phyloP scores from a whole-genome alignment of 2,113 vertebrate genomes.

The Dendropsophus ebraccatus region DNA sequence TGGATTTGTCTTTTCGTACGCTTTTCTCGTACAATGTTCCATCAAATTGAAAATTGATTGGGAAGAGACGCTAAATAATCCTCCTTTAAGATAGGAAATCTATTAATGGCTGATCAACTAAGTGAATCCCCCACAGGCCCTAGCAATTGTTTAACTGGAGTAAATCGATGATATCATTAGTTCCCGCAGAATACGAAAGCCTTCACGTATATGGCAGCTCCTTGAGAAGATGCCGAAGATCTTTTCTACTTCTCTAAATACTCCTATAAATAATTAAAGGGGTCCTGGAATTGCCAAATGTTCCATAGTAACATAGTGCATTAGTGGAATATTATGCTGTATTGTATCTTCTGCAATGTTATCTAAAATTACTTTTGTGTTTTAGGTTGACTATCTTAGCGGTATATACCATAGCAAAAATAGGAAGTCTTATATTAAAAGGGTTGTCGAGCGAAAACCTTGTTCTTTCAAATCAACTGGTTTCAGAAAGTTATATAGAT shows the following conservation, averaged over 20 bases:
- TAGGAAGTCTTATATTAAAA: too few species aligned
- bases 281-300: not conserved
- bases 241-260: not conserved
- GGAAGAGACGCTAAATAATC: slow-evolving; percentile 30
- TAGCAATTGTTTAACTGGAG: slow-evolving; percentile 47
- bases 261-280: not conserved
- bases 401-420: too few species aligned
- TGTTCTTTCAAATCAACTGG: too few species aligned
- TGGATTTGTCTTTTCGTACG: slow-evolving; percentile 18
- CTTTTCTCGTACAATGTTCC: slow-evolving; percentile 8
- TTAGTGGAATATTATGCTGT: not conserved
- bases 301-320: not conserved
- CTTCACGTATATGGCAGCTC: not conserved
- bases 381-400: too few species aligned
- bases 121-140: slow-evolving; percentile 31
- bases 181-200: not conserved
- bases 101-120: slow-evolving; percentile 51
- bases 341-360: not conserved
- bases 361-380: too few species aligned
- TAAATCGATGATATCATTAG: slow-evolving; percentile 53
- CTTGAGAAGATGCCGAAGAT: not conserved
- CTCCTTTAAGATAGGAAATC: slow-evolving; percentile 52
- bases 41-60: slow-evolving; percentile 55
- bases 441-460: too few species aligned
- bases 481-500: too few species aligned